Conservation (phyloP, 2,113 vertebrate species). For the Ascaphus truei region DNA sequence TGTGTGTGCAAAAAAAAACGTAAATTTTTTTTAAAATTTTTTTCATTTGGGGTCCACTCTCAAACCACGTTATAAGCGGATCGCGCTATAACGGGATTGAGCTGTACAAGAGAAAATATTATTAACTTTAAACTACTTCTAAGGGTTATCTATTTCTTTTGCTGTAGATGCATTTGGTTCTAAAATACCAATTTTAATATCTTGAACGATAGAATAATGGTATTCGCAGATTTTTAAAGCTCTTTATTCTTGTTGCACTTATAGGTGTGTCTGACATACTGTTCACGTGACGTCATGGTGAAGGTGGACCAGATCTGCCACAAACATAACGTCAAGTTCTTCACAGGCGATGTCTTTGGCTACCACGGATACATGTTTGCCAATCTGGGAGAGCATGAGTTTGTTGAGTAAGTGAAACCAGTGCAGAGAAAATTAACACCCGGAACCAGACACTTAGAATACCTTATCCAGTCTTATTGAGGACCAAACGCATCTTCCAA, state of each 20-base stretch:
- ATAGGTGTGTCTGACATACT: constrained; percentile 88
- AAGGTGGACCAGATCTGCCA: constrained; percentile 82
- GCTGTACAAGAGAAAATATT: too few species aligned
- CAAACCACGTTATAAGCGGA: too few species aligned
- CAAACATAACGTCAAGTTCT: constrained; percentile 78
- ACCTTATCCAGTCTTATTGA: too few species aligned
- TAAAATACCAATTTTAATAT: neutral
- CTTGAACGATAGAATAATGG: neutral
- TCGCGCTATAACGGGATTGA: too few species aligned
- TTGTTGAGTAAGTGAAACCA: constrained; percentile 81
- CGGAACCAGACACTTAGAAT: too few species aligned
- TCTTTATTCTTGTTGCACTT: neutral
- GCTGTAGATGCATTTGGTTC: too few species aligned
- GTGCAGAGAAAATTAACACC: neutral
- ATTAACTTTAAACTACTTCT: too few species aligned
- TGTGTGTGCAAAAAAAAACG: too few species aligned
- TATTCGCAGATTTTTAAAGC: too few species aligned
- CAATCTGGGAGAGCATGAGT: constrained; percentile 84
- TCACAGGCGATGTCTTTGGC: constrained; percentile 84
- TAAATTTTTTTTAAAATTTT: too few species aligned
- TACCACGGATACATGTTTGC: constrained; percentile 93
- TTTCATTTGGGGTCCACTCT: too few species aligned
- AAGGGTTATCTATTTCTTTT: neutral
- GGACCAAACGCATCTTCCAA: too few species aligned
- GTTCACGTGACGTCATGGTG: constrained; percentile 78